Base-by-base conservation (phyloP, 2,888 invertebrate species). In the Alitta virens region DNA sequence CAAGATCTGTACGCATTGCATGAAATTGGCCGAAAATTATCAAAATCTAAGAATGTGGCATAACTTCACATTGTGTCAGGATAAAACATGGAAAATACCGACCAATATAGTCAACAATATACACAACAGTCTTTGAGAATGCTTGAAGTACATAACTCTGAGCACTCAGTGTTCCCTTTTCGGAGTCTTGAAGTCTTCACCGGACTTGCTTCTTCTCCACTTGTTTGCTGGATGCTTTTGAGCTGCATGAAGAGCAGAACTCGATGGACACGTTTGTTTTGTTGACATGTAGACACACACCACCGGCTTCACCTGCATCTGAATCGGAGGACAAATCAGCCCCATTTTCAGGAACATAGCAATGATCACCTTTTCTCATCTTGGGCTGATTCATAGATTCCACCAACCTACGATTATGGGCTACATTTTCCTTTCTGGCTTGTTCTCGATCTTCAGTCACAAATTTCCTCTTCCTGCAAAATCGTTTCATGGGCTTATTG, bases 241-340 rank as follows among this genome's bases (percentile, higher is more conserved):
- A 2, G 24, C 61, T 61, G 56, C 61, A 61, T 1, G 46, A 16
- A 21, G 75, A 63, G 69, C 78, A 78, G 59, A 77, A 75, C 60
- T 77, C 77, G 1, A 77, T 58, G 1, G 75, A 75, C 2, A 75
- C 75, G 49, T 65, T 66, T 53, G 68, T 71, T 49, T 70, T 64
- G 38, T 71, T 72, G 1, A 78, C 78, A 73, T 78, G 78, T 12
- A 78, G 67, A 66, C 78, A 78, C 12, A 78, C 73, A 54, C 78
- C 78, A 40, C 73, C 74, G 3, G 63, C 55, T 21, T 24, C 50
- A 2, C 5, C 49, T 1, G 25, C 9, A 2, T 16, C 5, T 12
- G n/a, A 18, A 2, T 42, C 21, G 1, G 27, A 26, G 18, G 18
- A 25, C 21, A 33, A 16, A n/a, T 26, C 21, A 21, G 18, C 56